Evolutionary conservation across 2,888 invertebrate species (phyloP).

Genomic region (Microplitis deprimator): DNA sequence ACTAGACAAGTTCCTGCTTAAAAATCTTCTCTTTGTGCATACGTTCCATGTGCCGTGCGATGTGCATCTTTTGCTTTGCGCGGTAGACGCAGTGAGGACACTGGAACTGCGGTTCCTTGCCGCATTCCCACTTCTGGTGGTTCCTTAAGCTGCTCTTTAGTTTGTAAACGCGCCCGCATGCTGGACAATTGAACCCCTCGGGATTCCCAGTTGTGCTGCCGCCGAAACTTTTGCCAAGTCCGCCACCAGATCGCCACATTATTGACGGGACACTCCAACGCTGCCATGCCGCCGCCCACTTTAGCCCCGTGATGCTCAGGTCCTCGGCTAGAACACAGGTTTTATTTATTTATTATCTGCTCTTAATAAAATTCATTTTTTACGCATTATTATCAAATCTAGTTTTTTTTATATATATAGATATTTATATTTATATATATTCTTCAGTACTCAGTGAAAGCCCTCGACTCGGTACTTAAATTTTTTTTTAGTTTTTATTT

Average conservation of each 20-base stretch:
- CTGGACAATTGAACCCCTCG: conserved; percentile 82
- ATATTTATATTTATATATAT: conserved; percentile 7
- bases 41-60: conserved; percentile 72
- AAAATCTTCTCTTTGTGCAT: conserved; percentile 72
- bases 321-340: conserved; percentile 76
- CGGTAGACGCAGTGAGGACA: conserved; percentile 71
- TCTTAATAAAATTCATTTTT: conserved; percentile 22
- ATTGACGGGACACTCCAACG: conserved; percentile 70
- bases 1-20: conserved; percentile 69
- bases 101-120: conserved; percentile 71
- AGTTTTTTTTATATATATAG: conserved; percentile 4
- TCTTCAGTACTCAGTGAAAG: not conserved
- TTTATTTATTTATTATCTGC: conserved; percentile 48
- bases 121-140: conserved; percentile 72
- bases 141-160: conserved; percentile 81
- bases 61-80: conserved; percentile 72
- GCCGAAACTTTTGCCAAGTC: conserved; percentile 65
- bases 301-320: conserved; percentile 81
- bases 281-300: conserved; percentile 80
- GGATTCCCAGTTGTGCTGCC: conserved; percentile 59
- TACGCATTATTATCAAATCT: conserved; percentile 14
- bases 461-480: conserved; percentile 11
- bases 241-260: conserved; percentile 69
- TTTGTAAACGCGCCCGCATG: conserved; percentile 89
- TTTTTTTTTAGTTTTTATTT: not conserved